Evolutionary conservation across 2,113 vertebrate genomes (phyloP), one percentile per base, ranked within the genome.

Genomic region (Benitochromis conjunctus): DNA sequence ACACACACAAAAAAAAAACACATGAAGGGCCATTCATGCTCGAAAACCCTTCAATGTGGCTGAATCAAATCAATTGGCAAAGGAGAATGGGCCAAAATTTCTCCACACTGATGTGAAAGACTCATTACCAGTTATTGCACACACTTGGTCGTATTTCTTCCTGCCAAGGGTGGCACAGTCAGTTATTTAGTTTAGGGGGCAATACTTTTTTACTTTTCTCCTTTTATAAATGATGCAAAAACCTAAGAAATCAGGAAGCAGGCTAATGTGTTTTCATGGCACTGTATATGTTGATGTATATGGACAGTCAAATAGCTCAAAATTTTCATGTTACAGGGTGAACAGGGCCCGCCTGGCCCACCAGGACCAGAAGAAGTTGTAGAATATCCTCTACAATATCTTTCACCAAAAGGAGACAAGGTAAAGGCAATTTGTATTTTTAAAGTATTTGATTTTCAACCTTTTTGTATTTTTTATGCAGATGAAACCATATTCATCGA

Each of bases 311-410:
- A 34, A 84, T 1, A 80, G 2, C 1, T 26, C 7, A 58, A 62
- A 62, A 10, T 76, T 58, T 77, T 12, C 8, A 48, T 58, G 41
- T 85, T 66, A 3, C 46, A 95, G 94, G 94, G 93, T 71, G 93
- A 95, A 3, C 93, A 93, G 82, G 94, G 94, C 5, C 62, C 13
- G 12, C 90, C 92, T 26, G 93, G 94, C 13, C 81, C 3, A 56
- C 85, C 80, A 58, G 94, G 93, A 86, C 66, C 64, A 57, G 89
- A 90, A 74, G 93, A 94, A 89, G 4, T 86, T 24, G 48, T 76
- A 6, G 48, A 55, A 80, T 83, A 41, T 31, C 92, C 92, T 36
- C 34, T 57, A 69, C 66, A 71, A 1, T 31, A 84, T 46, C 77
- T 92, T 51, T 79, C 89, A 29, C 66, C 80, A 4, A 92, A 89